phyloP scores from a whole-genome alignment of 2,888 invertebrate species.

The Hoplodrina ambigua region DNA sequence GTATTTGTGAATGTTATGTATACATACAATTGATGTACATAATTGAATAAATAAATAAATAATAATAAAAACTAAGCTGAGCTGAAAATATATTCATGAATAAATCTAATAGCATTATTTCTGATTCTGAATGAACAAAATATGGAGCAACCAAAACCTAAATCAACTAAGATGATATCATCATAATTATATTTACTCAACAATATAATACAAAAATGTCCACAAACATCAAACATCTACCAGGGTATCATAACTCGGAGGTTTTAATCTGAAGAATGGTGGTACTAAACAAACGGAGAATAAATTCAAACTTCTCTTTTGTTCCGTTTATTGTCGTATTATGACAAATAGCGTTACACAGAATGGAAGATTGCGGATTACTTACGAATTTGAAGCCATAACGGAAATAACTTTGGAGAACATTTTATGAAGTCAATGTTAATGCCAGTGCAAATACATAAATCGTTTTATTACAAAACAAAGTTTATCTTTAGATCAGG shows the following conservation, averaged over 20 bases:
- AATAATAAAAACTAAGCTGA: too few relatives aligned
- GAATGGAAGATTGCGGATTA: constrained; percentile 38
- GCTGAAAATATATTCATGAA: background rate
- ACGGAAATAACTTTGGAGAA: constrained; percentile 5
- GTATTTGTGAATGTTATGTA: too few relatives aligned
- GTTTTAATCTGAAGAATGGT: constrained; percentile 57
- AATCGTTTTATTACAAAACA: constrained; percentile 12
- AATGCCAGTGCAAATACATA: constrained; percentile 2
- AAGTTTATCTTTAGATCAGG: too few relatives aligned
- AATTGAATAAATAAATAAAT: too few relatives aligned
- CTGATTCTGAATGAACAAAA: background rate
- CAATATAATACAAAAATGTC: constrained; percentile 29
- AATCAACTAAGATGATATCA: constrained; percentile 5
- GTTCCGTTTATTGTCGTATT: constrained; percentile 56
- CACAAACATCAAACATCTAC: constrained; percentile 44
- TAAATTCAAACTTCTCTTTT: constrained; percentile 55
- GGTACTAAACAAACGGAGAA: constrained; percentile 47
- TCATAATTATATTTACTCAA: constrained; percentile 29
- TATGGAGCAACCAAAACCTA: background rate
- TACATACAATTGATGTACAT: too few relatives aligned
- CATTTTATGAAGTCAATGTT: constrained; percentile 24
- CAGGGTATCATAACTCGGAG: constrained; percentile 32
- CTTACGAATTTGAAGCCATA: constrained; percentile 30
- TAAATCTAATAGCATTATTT: background rate
- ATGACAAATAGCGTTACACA: constrained; percentile 50